Evolutionary conservation across 1,140 invertebrate species (phyloP), one percentile per base, ranked within the genome.

Genomic region (Piezodorus guildinii): DNA sequence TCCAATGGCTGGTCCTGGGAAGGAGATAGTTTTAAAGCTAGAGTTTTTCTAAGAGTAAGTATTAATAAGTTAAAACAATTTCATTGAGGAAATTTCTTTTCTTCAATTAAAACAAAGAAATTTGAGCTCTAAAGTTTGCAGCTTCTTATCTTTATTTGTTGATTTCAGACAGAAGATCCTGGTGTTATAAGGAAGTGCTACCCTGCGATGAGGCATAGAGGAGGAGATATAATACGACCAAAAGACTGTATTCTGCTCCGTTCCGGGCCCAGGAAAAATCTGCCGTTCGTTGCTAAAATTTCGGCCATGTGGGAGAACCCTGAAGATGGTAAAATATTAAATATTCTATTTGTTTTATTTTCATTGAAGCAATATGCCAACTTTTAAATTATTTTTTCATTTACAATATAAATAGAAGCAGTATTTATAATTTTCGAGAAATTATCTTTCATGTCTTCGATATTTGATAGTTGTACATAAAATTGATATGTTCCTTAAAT

Each of bases 211-310:
- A 80, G 79, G 63, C 93, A 96, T 76, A 78, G 78, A 17, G 83
- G 84, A 69, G 91, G 88, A 52, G 95, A 97, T 74, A 78, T 91
- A 30, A 85, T 98, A 60, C 77, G 82, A 72, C 85, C 90, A 10
- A 78, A 87, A 63, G 94, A 97, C 76, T 96, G 93, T 75, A 91
- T 97, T 56, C 77, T 92, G 62, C 77, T 94, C 62, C 87, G 88
- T 70, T 92, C 91, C 69, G 85, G 90, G 68, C 83, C 79, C 69
- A 80, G 84, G 67, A 90, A 87, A 73, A 92, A 96, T 74, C 80
- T 96, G 67, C 94, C 94, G 19, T 97, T 87, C 75, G 90, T 97
- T 61, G 94, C 93, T 27, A 92, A 96, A 78, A 88, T 98, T 64
- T 87, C 89, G 25, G 85, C 88, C 54, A 80, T 98, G 6, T 98